Conservation (phyloP, 2,888 invertebrate species). For the Apotomis capreana region DNA sequence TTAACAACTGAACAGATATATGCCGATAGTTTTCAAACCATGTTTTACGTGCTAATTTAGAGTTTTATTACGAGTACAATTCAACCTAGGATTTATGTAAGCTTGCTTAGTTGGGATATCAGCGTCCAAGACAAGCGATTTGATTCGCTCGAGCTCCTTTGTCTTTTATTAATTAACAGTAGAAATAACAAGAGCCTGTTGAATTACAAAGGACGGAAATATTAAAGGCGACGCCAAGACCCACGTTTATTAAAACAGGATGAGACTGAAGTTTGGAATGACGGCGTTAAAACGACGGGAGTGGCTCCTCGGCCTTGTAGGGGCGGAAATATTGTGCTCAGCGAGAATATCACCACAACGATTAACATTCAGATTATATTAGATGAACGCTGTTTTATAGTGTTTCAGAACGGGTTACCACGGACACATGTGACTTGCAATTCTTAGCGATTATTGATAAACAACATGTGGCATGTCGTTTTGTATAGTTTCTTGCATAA, state of each 20-base stretch:
- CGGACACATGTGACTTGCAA: constrained; percentile 15
- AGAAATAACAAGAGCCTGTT: constrained; percentile 58
- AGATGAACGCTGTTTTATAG: constrained; percentile 43
- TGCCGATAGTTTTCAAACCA: too few relatives aligned
- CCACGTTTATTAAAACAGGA: constrained; percentile 51
- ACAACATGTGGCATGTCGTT: too few relatives aligned
- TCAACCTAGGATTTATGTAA: not conserved
- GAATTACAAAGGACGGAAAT: constrained; percentile 61
- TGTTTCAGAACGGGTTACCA: constrained; percentile 14
- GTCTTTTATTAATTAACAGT: constrained; percentile 53
- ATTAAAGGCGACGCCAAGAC: constrained; percentile 56
- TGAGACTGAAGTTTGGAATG: constrained; percentile 41
- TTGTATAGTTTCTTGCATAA: too few relatives aligned
- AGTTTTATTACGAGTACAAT: too few relatives aligned
- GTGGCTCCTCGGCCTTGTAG: constrained; percentile 33
- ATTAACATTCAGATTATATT: constrained; percentile 44
- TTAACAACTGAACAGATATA: too few relatives aligned
- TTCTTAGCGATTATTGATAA: too few relatives aligned
- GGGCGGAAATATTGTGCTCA: constrained; percentile 36
- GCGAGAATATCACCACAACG: constrained; percentile 31
- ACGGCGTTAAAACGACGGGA: constrained; percentile 33
- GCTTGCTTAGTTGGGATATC: not conserved
- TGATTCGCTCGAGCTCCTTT: not conserved
- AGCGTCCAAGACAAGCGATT: not conserved
- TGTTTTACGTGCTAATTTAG: too few relatives aligned